Evolutionary conservation across 2,888 invertebrate genomes (phyloP), one percentile per base, ranked within the genome.

Genomic region (Leptinotarsa haldemani): DNA sequence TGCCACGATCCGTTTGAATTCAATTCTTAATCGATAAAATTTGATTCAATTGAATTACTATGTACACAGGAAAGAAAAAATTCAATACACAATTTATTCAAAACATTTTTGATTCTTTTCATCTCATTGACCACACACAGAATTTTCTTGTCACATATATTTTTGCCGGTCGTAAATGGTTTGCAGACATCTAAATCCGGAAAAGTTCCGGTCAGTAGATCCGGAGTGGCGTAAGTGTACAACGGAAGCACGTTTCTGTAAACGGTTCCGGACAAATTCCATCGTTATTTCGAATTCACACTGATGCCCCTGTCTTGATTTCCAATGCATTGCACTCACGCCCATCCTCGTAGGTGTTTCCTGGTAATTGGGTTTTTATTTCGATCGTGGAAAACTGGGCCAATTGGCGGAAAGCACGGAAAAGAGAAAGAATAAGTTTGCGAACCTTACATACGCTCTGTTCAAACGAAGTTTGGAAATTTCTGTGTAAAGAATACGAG

Each of bases 221-320:
- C 79, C 68, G 68, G 68, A 68, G 68, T 68, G 56, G 40, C 74
- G 74, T 74, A 73, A 76, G 65, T 68, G 76, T 74, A 70, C 76
- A 73, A 56, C 73, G 76, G 76, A 76, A 74, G 73, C 76, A 76
- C 74, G 76, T 74, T 73, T 71, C 66, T 71, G 70, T 73, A 80
- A 80, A 80, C 79, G 79, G 78, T 80, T 80, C 80, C 80, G 80
- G 78, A 76, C 77, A 80, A 80, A 79, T 78, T 79, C 76, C 79
- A 73, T 72, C 61, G 75, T 48, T 69, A 75, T 72, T 72, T 69
- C 75, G 72, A 66, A 72, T 72, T 47, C 73, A 65, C 70, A 46
- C 56, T 74, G 69, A 74, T 70, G 47, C 74, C 58, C 22, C 71
- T 30, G 70, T 58, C 69, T 75, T 63, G 66, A 71, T 74, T 74